Conservation (phyloP, 1,140 invertebrate genomes). For the Notospermus geniculatus region DNA sequence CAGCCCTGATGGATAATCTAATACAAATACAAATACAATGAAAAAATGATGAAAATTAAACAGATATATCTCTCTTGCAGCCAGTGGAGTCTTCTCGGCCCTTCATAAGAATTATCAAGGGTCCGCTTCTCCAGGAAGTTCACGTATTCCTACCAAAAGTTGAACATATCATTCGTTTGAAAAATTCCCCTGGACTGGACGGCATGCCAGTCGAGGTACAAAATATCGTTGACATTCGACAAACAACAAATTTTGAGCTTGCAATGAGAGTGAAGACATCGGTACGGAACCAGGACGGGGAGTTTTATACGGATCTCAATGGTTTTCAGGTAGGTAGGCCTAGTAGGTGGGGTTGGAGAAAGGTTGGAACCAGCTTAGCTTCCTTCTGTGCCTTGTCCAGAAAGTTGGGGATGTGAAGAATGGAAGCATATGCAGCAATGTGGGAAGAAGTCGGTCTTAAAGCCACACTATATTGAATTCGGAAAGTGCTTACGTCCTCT, state of each 20-base stretch:
- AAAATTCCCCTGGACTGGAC: conserved; percentile 62
- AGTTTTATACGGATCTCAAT: conserved; percentile 91
- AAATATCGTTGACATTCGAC: conserved; percentile 75
- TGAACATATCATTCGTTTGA: conserved; percentile 69
- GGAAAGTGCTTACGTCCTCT: no score
- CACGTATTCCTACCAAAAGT: conserved; percentile 69
- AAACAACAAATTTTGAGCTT: conserved; percentile 80
- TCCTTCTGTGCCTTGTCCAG: no score
- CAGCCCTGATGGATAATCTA: no score
- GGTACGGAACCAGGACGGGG: conserved; percentile 60
- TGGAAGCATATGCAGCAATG: no score
- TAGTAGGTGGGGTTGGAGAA: no score
- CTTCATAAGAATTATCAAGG: conserved; percentile 66
- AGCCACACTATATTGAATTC: no score
- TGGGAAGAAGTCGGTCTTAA: no score
- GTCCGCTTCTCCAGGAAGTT: conserved; percentile 70
- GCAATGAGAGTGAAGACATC: conserved; percentile 87
- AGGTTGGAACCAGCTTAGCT: no score
- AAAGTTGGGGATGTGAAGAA: no score
- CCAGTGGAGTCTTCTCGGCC: conserved; percentile 34
- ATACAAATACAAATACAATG: no score
- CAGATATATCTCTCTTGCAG: conserved; percentile 8
- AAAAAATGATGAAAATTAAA: no score
- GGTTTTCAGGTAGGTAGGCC: conserved; percentile 89
- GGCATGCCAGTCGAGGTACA: conserved; percentile 68